A percentile compares a stretch with the other conserved stretches of the same genome.
phyloP scores from a whole-genome alignment of 2,113 vertebrate species.

The Saccopteryx leptura region DNA sequence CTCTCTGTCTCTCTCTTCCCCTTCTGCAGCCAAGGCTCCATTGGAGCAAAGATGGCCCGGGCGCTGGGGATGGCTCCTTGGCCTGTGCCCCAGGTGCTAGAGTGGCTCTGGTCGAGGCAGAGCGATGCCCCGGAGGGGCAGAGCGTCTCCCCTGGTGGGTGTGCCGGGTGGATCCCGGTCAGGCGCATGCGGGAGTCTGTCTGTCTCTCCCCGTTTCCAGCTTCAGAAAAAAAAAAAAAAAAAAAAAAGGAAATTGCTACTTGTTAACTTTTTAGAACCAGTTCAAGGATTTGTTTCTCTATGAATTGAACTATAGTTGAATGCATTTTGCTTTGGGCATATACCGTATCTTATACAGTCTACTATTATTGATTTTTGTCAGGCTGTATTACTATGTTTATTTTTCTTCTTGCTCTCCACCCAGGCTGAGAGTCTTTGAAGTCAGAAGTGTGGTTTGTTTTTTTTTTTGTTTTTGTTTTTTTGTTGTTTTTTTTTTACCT shows the following conservation, averaged over 20 bases:
- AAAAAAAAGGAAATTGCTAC: background rate
- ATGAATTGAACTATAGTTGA: background rate
- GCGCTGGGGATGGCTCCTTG: too few relatives aligned
- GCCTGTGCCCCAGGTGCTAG: too few relatives aligned
- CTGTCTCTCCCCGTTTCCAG: too few relatives aligned
- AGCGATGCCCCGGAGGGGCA: too few relatives aligned
- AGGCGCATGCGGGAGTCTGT: too few relatives aligned
- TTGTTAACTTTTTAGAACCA: constrained; percentile 23
- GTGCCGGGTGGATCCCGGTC: too few relatives aligned
- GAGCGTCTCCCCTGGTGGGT: too few relatives aligned
- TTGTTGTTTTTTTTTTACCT: background rate
- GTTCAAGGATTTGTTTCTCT: background rate
- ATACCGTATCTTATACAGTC: background rate
- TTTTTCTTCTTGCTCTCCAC: background rate
- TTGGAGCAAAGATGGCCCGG: too few relatives aligned
- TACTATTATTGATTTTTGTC: background rate
- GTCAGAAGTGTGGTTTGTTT: background rate
- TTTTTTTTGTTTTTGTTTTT: background rate
- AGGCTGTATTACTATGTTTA: background rate
- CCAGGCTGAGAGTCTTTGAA: background rate
- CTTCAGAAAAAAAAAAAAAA: too few relatives aligned
- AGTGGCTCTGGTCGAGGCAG: too few relatives aligned
- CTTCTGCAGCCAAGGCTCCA: too few relatives aligned
- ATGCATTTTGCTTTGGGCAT: background rate
- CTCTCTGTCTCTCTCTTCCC: too few relatives aligned